Percentiles rank a stretch among this genome's conserved stretches.
phyloP scores from a whole-genome alignment of 2,888 invertebrate genomes.

The Synanthedon andrenaeformis region DNA sequence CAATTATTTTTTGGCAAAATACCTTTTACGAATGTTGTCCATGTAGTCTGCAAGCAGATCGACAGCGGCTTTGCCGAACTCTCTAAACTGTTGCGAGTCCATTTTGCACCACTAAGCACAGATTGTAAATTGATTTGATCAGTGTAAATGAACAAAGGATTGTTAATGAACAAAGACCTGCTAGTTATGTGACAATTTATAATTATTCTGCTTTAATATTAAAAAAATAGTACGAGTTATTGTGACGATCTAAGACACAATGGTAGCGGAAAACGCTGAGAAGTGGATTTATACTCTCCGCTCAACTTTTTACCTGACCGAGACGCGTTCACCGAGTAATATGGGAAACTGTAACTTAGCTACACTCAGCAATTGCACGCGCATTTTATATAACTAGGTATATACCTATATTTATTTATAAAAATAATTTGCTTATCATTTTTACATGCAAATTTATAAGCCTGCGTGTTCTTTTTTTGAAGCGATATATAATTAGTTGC shows the following conservation, averaged over 20 bases:
- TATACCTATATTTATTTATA: no score
- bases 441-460: no score
- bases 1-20: no score
- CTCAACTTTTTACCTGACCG: conserved; percentile 42
- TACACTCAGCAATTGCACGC: background rate
- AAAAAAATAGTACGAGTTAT: conserved; percentile 11
- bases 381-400: no score
- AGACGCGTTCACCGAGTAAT: conserved; percentile 7
- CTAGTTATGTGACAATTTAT: no score
- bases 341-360: background rate
- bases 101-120: conserved; percentile 49
- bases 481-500: no score
- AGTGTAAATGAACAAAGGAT: conserved; percentile 2
- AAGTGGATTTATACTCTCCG: conserved; percentile 45
- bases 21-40: conserved; percentile 85
- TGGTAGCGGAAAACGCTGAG: conserved; percentile 32
- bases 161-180: background rate
- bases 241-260: conserved; percentile 50
- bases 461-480: no score
- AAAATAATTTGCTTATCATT: no score
- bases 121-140: background rate
- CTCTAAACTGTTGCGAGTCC: conserved; percentile 82
- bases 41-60: conserved; percentile 93
- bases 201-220: no score
- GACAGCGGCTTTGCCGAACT: conserved; percentile 87